These are phyloP conservation scores for Clitarchus hookeri DNA, from an alignment of 2,888 invertebrate genomes.

Conservation along the genomic window DNA sequence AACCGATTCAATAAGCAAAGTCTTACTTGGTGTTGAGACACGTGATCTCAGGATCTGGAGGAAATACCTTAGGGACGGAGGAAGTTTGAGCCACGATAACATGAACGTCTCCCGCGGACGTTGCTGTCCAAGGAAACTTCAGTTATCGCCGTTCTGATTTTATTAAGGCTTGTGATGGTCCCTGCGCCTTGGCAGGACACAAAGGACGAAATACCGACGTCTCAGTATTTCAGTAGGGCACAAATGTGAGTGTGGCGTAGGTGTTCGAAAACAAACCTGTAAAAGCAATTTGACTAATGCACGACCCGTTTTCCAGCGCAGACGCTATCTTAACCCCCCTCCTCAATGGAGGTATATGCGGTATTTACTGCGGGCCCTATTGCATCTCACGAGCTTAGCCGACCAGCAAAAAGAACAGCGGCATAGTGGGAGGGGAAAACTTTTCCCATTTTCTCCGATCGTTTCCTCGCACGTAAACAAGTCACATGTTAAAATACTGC, in stretches of 20 bases:
- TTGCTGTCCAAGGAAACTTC: too few species aligned
- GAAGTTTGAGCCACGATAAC: too few species aligned
- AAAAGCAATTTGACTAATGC: conserved; percentile 14
- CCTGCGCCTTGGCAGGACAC: too few species aligned
- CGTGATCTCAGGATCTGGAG: too few species aligned
- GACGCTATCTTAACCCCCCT: not conserved
- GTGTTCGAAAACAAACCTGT: not conserved
- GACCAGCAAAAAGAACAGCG: not conserved
- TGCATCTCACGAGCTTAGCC: not conserved
- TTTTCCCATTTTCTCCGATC: conserved; percentile 3
- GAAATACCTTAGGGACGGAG: too few species aligned
- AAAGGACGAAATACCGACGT: too few species aligned
- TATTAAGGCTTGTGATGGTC: too few species aligned
- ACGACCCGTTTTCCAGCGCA: not conserved
- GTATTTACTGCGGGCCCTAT: not conserved
- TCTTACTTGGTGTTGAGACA: too few species aligned
- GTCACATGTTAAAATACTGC: not conserved
- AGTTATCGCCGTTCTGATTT: too few species aligned
- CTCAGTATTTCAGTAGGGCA: not conserved
- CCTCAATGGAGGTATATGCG: not conserved
- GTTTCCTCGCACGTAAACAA: conserved; percentile 4
- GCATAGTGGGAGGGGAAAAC: not conserved
- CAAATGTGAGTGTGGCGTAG: not conserved
- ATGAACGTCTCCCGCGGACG: too few species aligned
- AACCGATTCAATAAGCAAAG: too few species aligned